These are phyloP conservation scores for Virgularia gustaviana DNA, from an alignment of 92 coral and sea anemone genomes.

Conservation along the genomic window DNA sequence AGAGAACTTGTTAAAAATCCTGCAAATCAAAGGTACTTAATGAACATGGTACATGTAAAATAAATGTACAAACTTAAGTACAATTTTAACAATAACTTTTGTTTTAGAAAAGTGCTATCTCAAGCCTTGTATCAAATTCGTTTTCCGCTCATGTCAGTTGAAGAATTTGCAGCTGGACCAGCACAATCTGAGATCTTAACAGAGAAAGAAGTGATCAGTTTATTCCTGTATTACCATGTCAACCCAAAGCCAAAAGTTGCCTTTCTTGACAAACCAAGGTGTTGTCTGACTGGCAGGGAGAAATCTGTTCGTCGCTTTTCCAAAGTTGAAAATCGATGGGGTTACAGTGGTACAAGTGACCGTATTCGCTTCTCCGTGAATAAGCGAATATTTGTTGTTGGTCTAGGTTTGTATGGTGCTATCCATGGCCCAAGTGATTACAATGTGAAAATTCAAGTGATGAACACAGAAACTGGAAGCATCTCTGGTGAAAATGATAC, in stretches of 20 bases:
- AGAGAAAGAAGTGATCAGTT: constrained; percentile 85
- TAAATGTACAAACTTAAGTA: background rate
- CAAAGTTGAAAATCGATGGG: constrained; percentile 98
- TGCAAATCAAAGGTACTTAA: constrained; percentile 69
- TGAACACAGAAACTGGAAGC: constrained; percentile 67
- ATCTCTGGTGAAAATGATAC: constrained; percentile 86
- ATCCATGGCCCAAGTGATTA: constrained; percentile 97
- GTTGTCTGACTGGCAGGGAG: constrained; percentile 90
- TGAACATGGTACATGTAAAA: background rate
- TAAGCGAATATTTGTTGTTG: constrained; percentile 85
- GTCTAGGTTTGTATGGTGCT: constrained; percentile 88
- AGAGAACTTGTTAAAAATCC: constrained; percentile 63
- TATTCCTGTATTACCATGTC: constrained; percentile 84
- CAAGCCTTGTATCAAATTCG: constrained; percentile 87
- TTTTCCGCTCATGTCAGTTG: constrained; percentile 90
- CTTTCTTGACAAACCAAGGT: constrained; percentile 88
- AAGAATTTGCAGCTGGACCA: constrained; percentile 81
- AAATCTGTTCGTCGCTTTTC: constrained; percentile 75
- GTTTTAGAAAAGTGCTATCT: constrained; percentile 69
- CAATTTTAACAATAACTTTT: background rate
- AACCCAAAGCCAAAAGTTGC: constrained; percentile 88
- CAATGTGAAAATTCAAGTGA: constrained; percentile 77
- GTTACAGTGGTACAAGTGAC: constrained; percentile 98
- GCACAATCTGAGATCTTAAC: constrained; percentile 84
- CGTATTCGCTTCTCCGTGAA: constrained; percentile 84